A percentile compares a stretch with the other conserved stretches of the same genome.
These are phyloP conservation scores for Polymixis flavicincta DNA, from an alignment of 2,888 invertebrate species.

Conservation along the genomic window DNA sequence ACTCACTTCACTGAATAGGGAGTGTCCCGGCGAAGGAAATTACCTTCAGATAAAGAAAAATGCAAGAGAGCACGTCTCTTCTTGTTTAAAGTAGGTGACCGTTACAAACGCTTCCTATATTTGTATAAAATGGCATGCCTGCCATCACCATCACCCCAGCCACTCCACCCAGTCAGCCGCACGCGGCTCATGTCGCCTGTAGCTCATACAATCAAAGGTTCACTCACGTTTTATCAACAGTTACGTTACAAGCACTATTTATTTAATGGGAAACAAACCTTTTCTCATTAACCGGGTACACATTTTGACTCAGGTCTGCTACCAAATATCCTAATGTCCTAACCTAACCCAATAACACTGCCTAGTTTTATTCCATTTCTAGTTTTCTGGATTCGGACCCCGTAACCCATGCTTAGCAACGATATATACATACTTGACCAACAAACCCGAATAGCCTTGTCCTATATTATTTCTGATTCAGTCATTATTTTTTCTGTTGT, in stretches of 20 bases:
- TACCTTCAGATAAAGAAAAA: constrained; percentile 46
- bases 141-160: background rate
- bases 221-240: background rate
- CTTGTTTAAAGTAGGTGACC: background rate
- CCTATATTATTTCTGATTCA: background rate
- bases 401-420: background rate
- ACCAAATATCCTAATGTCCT: background rate
- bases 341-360: background rate
- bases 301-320: background rate
- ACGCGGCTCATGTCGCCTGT: background rate
- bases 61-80: constrained; percentile 24
- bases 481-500: background rate
- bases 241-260: background rate
- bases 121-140: too few relatives aligned
- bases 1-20: constrained; percentile 42
- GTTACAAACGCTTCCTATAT: background rate
- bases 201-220: background rate
- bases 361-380: background rate
- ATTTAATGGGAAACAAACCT: background rate
- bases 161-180: background rate
- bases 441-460: background rate
- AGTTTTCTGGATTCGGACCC: background rate
- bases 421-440: too few relatives aligned
- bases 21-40: constrained; percentile 49
- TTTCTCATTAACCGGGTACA: background rate